Conservation (phyloP, 2,797 vertebrate species). For the Tenualosa thibaudeaui region DNA sequence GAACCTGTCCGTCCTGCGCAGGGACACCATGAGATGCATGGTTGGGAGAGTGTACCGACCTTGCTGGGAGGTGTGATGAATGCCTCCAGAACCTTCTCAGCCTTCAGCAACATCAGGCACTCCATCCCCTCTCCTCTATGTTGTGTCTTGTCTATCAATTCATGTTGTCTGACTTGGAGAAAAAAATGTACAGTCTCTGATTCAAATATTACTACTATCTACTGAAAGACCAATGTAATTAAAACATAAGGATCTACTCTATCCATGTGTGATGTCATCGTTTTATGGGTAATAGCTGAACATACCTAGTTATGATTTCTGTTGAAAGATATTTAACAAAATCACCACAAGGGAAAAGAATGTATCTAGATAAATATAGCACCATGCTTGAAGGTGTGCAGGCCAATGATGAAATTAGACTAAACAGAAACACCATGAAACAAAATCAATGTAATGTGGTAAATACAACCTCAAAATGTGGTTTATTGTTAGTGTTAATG, state of each 20-base stretch:
- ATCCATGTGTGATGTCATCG: not conserved
- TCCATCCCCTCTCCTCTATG: not conserved
- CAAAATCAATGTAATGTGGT: too few relatives aligned
- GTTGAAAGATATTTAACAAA: not conserved
- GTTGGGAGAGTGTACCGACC: conserved; percentile 80
- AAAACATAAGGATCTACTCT: not conserved
- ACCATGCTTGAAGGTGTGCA: too few relatives aligned
- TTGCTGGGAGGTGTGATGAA: conserved; percentile 76
- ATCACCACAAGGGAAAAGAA: not conserved
- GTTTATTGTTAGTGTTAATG: too few relatives aligned
- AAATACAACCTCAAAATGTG: too few relatives aligned
- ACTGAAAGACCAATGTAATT: not conserved
- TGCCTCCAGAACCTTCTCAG: not conserved
- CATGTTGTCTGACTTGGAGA: not conserved
- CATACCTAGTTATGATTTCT: not conserved
- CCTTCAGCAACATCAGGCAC: not conserved
- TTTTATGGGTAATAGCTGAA: not conserved
- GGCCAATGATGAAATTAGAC: too few relatives aligned
- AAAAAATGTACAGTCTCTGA: not conserved
- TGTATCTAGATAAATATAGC: too few relatives aligned
- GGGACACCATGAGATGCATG: conserved; percentile 81
- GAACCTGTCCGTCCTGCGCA: conserved; percentile 68
- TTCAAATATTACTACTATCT: not conserved
- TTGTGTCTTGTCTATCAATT: not conserved
- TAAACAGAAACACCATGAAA: too few relatives aligned